phyloP scores from a whole-genome alignment of 2,888 invertebrate species.

The Liopterus haemorrhoidalis region DNA sequence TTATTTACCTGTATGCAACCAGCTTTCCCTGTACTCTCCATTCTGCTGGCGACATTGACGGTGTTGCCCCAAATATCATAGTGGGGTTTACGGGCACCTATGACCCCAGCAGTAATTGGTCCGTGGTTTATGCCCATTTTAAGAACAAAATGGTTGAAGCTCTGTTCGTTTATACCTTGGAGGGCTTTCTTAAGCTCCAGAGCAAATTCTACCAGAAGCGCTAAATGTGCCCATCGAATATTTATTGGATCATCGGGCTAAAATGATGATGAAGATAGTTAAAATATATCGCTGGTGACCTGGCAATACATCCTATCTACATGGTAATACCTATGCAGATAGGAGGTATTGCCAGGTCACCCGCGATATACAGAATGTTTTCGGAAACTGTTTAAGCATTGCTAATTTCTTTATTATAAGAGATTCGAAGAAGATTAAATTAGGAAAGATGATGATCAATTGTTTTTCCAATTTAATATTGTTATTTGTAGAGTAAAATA shows the following conservation, averaged over 20 bases:
- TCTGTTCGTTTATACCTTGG: conserved; percentile 88
- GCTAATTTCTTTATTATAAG: too few relatives aligned
- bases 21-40: conserved; percentile 97
- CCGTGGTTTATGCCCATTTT: conserved; percentile 95
- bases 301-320: too few relatives aligned
- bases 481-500: too few relatives aligned
- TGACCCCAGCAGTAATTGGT: conserved; percentile 91
- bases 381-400: too few relatives aligned
- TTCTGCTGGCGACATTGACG: conserved; percentile 93
- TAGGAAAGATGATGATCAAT: too few relatives aligned
- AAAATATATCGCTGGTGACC: too few relatives aligned
- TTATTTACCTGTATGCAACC: conserved; percentile 79
- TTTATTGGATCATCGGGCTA: conserved; percentile 67
- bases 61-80: conserved; percentile 98
- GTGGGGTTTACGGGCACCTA: conserved; percentile 90
- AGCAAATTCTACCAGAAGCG: conserved; percentile 82
- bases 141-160: conserved; percentile 89
- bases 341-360: too few relatives aligned
- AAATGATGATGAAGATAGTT: conserved; percentile 25
- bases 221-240: conserved; percentile 78
- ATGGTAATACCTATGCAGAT: too few relatives aligned
- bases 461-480: too few relatives aligned
- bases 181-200: conserved; percentile 84
- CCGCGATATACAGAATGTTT: too few relatives aligned
- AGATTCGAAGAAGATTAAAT: too few relatives aligned